These are phyloP conservation scores for Brienomyrus longianalis DNA, from an alignment of 2,113 vertebrate species.

Conservation along the genomic window DNA sequence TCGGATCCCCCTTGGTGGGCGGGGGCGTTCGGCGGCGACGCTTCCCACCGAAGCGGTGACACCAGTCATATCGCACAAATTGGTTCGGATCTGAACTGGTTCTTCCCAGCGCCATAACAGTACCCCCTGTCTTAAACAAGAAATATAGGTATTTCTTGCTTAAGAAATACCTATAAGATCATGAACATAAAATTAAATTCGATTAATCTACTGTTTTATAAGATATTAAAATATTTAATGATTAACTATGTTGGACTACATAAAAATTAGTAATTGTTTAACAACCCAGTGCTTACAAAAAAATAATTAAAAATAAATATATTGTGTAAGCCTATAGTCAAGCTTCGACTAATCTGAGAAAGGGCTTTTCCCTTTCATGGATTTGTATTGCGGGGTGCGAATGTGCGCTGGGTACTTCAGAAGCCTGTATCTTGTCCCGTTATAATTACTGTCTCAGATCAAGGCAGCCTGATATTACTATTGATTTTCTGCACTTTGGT, in stretches of 20 bases:
- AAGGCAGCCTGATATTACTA: conserved; percentile 19
- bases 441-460: conserved; percentile 23
- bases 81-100: neutral
- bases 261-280: neutral
- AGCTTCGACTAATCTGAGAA: neutral
- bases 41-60: neutral
- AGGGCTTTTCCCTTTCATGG: neutral
- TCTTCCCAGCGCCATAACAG: neutral
- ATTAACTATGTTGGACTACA: neutral
- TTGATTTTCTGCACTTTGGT: conserved; percentile 23
- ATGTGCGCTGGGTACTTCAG: neutral
- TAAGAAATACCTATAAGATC: neutral
- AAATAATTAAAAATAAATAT: neutral
- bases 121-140: neutral
- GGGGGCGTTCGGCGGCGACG: neutral
- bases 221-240: neutral
- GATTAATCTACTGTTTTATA: neutral
- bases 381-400: neutral
- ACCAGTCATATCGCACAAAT: neutral
- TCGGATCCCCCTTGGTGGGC: neutral
- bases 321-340: neutral
- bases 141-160: neutral
- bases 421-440: neutral
- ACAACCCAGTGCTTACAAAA: neutral
- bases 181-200: neutral